A percentile compares a stretch with the other conserved stretches of the same genome.
Evolutionary conservation across 2,888 invertebrate species (phyloP).

Genomic region (Linnaemya tessellans): DNA sequence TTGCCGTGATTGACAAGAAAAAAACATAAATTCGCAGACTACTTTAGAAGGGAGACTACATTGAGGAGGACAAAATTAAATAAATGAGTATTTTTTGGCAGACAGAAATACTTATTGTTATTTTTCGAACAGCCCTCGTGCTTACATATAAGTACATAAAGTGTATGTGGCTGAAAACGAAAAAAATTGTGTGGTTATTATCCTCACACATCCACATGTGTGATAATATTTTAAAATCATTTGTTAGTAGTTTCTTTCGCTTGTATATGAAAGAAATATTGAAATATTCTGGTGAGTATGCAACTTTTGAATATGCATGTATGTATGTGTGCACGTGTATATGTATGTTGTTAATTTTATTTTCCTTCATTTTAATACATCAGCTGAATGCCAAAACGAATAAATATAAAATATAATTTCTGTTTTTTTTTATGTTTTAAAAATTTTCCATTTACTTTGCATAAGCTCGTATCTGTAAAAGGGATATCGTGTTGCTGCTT

Average conservation of each 20-base stretch:
- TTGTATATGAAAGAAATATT: conserved; percentile 30
- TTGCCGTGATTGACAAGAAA: no score
- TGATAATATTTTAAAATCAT: neutral
- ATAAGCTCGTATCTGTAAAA: conserved; percentile 37
- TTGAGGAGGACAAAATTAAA: no score
- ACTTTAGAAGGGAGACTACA: no score
- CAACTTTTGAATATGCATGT: conserved; percentile 2
- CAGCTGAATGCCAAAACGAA: conserved; percentile 11
- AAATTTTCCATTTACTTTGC: conserved; percentile 9
- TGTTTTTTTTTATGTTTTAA: neutral
- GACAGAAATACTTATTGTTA: no score
- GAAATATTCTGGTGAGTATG: conserved; percentile 48
- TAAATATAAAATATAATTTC: conserved; percentile 19
- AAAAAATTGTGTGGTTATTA: conserved; percentile 33
- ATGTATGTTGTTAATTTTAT: neutral
- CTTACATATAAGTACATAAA: neutral
- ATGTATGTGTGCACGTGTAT: neutral
- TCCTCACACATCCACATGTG: neutral
- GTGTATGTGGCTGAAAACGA: conserved; percentile 8
- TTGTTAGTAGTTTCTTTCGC: neutral
- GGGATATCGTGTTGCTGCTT: conserved; percentile 15
- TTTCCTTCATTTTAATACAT: neutral
- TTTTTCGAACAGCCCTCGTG: no score
- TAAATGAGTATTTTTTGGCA: no score
- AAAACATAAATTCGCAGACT: no score